phyloP scores from a whole-genome alignment of 2,113 vertebrate species.

The Oncorhynchus clarkii region DNA sequence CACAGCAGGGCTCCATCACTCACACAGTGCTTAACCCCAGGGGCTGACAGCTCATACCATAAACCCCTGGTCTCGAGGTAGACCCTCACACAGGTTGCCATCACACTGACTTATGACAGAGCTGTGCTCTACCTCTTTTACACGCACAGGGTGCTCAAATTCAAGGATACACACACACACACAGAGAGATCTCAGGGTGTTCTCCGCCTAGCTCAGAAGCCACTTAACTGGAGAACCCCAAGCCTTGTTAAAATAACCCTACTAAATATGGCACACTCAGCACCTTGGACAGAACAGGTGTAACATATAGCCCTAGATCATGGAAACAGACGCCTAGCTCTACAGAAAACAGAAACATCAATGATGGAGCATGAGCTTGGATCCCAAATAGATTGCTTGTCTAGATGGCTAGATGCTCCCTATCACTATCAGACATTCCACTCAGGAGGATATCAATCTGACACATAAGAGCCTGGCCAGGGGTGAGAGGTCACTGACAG shows the following conservation, averaged over 20 bases:
- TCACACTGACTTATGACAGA: conserved; percentile 38
- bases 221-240: conserved; percentile 31
- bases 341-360: background rate
- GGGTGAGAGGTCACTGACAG: conserved; percentile 66
- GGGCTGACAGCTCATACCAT: conserved; percentile 40
- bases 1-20: conserved; percentile 51
- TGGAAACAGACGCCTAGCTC: background rate
- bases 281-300: conserved; percentile 37
- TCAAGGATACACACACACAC: background rate
- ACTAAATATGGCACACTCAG: conserved; percentile 16
- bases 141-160: conserved; percentile 12
- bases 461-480: conserved; percentile 56
- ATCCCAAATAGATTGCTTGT: background rate
- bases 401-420: conserved; percentile 3
- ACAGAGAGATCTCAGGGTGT: background rate
- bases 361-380: background rate
- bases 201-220: background rate
- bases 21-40: conserved; percentile 50
- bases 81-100: conserved; percentile 45
- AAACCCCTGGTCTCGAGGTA: conserved; percentile 24
- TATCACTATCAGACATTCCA: conserved; percentile 21
- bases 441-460: conserved; percentile 58
- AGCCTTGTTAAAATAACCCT: conserved; percentile 44
- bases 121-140: conserved; percentile 12
- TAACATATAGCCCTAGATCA: background rate